Conservation (phyloP, 2,797 vertebrate species). For the Myotis planiceps region DNA sequence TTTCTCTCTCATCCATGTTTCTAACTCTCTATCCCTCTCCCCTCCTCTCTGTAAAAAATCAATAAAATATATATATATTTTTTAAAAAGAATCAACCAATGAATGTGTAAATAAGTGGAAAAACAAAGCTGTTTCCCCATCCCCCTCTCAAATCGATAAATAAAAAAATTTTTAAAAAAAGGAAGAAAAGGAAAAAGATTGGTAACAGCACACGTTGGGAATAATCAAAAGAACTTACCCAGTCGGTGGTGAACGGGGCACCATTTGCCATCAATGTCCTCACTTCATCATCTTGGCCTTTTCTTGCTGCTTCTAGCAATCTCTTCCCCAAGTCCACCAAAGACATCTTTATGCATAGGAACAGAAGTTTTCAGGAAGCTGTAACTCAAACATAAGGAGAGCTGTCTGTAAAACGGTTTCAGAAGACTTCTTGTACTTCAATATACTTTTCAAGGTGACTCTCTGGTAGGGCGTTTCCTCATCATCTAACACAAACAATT, state of each 20-base stretch:
- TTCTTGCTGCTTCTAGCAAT: slow-evolving; percentile 94
- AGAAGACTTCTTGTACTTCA: neutral
- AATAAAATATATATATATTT: no score
- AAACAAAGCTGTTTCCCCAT: neutral
- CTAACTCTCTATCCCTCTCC: no score
- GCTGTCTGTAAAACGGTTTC: neutral
- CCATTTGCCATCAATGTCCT: slow-evolving; percentile 94
- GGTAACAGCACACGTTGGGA: neutral
- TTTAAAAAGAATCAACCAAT: neutral
- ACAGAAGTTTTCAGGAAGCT: slow-evolving; percentile 55
- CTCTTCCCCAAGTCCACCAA: slow-evolving; percentile 95
- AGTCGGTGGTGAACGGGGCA: slow-evolving; percentile 96
- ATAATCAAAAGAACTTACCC: slow-evolving; percentile 87
- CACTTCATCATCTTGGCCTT: slow-evolving; percentile 95
- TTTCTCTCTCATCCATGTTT: no score
- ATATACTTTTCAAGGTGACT: neutral
- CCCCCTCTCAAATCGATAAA: neutral
- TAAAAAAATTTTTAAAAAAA: neutral
- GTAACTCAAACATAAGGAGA: slow-evolving; percentile 53
- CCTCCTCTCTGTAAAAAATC: no score
- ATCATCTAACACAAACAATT: neutral
- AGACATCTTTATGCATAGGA: slow-evolving; percentile 91
- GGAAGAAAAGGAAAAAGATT: neutral
- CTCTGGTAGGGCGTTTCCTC: neutral
- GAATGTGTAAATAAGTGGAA: neutral